These are phyloP conservation scores for Megaustenia siamemsis DNA, from an alignment of 2,888 invertebrate genomes.

Conservation along the genomic window DNA sequence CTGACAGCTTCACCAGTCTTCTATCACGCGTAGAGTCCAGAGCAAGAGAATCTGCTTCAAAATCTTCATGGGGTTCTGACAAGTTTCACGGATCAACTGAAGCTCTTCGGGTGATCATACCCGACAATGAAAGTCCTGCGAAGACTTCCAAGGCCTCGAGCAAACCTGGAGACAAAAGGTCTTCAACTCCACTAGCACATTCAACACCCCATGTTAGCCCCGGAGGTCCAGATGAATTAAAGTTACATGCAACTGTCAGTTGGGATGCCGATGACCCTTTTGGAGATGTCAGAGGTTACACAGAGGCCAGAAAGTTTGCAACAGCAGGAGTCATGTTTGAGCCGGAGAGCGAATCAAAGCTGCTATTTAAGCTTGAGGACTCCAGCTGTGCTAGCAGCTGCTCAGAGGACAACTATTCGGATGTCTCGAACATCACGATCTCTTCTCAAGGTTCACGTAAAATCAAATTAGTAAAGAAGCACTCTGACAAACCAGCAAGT, in stretches of 20 bases:
- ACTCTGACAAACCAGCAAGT: conserved; percentile 3
- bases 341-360: background rate
- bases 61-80: background rate
- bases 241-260: conserved; percentile 10
- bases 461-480: conserved; percentile 32
- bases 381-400: conserved; percentile 42
- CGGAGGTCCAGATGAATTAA: conserved; percentile 18
- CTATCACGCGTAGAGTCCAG: background rate
- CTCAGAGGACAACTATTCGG: conserved; percentile 47
- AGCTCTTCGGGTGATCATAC: conserved; percentile 35
- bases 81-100: background rate
- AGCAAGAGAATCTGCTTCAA: conserved; percentile 20
- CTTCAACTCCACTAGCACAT: conserved; percentile 47
- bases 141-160: background rate
- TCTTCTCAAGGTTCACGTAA: conserved; percentile 17
- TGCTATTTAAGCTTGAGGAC: conserved; percentile 1
- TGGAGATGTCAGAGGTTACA: background rate
- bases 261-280: conserved; percentile 45
- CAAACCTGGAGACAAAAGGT: conserved; percentile 16
- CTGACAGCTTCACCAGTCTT: conserved; percentile 7
- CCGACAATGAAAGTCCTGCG: background rate
- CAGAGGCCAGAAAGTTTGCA: background rate
- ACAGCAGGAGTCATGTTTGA: conserved; percentile 16
- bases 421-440: conserved; percentile 29
- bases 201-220: conserved; percentile 51